Conservation (phyloP, 2,113 vertebrate genomes). For the Emydura subglobosa region DNA sequence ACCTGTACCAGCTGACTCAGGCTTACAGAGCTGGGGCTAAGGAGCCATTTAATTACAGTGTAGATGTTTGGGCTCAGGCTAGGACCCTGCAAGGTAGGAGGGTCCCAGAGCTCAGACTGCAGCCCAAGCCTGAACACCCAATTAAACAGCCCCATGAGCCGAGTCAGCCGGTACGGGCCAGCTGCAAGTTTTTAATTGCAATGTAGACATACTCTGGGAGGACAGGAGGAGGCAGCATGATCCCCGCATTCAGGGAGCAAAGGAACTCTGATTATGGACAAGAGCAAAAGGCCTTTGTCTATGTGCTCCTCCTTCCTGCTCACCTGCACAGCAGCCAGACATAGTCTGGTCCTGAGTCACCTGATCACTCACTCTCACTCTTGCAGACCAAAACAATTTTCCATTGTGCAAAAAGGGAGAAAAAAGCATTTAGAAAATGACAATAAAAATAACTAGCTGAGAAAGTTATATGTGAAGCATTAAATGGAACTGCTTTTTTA, state of each 20-base stretch:
- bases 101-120: background rate
- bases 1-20: background rate
- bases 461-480: conserved; percentile 3
- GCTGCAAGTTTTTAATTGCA: background rate
- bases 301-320: background rate
- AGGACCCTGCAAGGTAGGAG: background rate
- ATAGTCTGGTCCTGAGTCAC: background rate
- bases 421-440: conserved; percentile 39
- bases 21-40: background rate
- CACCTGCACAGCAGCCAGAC: background rate
- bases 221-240: background rate
- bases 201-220: background rate
- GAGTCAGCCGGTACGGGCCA: background rate
- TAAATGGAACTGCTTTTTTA: conserved; percentile 18
- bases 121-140: background rate
- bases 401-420: background rate
- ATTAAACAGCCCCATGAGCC: background rate
- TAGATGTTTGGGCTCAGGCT: background rate
- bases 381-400: conserved; percentile 16
- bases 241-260: background rate
- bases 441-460: conserved; percentile 39
- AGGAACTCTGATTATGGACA: background rate
- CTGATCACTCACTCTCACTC: too few species aligned
- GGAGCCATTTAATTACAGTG: background rate
- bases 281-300: background rate